Evolutionary conservation across 2,888 invertebrate species (phyloP).

Genomic region (Caradrina kadenii): DNA sequence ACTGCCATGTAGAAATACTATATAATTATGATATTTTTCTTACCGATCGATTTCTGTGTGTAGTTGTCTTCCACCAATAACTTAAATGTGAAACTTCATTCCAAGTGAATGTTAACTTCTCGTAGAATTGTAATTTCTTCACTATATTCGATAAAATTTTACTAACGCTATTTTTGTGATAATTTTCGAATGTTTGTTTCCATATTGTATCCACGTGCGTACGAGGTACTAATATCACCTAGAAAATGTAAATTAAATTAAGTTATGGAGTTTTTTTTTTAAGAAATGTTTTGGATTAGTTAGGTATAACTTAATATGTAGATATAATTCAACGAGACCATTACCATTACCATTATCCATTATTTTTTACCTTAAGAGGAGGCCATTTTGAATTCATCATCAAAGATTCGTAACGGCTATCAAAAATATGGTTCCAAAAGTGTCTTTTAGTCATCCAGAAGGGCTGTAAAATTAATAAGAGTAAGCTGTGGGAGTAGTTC

Average conservation of each 20-base stretch:
- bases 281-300: not conserved
- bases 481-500: constrained; percentile 1
- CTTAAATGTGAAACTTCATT: constrained; percentile 86
- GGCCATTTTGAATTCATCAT: constrained; percentile 86
- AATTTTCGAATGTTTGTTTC: constrained; percentile 79
- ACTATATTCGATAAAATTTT: constrained; percentile 81
- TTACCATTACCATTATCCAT: no score
- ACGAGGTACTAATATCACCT: constrained; percentile 84
- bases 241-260: constrained; percentile 28
- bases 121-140: constrained; percentile 84
- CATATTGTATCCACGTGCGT: constrained; percentile 81
- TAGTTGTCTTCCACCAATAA: constrained; percentile 81
- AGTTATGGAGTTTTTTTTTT: no score
- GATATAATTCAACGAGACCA: no score
- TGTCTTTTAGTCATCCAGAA: constrained; percentile 75
- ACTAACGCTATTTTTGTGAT: constrained; percentile 77
- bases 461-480: constrained; percentile 70
- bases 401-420: constrained; percentile 82
- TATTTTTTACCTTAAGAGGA: constrained; percentile 75
- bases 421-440: constrained; percentile 82
- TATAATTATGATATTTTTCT: constrained; percentile 53
- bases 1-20: no score
- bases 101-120: constrained; percentile 83
- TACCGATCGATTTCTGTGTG: constrained; percentile 79
- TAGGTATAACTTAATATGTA: not conserved